phyloP scores from a whole-genome alignment of 2,797 vertebrate species.

The Coregonus suidteri region DNA sequence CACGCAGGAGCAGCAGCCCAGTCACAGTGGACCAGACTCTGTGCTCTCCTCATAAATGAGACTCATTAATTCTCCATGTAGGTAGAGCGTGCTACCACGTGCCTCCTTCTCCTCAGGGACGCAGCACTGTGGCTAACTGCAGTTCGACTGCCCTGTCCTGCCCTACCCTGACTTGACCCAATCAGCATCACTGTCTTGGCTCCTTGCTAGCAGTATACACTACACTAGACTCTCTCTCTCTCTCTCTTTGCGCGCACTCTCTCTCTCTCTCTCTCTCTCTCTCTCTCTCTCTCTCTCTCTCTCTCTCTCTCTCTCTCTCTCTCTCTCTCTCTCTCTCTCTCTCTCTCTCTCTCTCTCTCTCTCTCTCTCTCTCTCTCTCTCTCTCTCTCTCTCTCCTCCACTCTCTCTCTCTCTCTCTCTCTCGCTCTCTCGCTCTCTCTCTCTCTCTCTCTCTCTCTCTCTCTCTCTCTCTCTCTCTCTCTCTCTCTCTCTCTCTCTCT shows the following conservation, averaged over 20 bases:
- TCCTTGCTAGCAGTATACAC: not conserved
- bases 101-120: conserved; percentile 45
- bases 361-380: not conserved
- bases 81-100: conserved; percentile 54
- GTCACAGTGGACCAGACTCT: conserved; percentile 59
- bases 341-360: not conserved
- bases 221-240: not conserved
- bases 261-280: not conserved
- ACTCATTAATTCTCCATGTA: conserved; percentile 69
- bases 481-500: too few relatives aligned
- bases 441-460: too few relatives aligned
- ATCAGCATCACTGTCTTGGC: conserved; percentile 40
- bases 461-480: too few relatives aligned
- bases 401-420: too few relatives aligned
- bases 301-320: not conserved
- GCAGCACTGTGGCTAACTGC: conserved; percentile 1
- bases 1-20: conserved; percentile 55
- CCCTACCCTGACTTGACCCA: conserved; percentile 41
- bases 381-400: not conserved
- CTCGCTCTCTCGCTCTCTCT: too few relatives aligned
- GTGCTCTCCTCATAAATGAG: conserved; percentile 66
- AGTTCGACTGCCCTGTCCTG: not conserved
- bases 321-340: too few relatives aligned
- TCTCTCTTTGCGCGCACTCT: not conserved
- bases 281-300: not conserved